These are phyloP conservation scores for Callocephalon fimbriatum DNA, from an alignment of 2,113 vertebrate genomes.

Conservation along the genomic window DNA sequence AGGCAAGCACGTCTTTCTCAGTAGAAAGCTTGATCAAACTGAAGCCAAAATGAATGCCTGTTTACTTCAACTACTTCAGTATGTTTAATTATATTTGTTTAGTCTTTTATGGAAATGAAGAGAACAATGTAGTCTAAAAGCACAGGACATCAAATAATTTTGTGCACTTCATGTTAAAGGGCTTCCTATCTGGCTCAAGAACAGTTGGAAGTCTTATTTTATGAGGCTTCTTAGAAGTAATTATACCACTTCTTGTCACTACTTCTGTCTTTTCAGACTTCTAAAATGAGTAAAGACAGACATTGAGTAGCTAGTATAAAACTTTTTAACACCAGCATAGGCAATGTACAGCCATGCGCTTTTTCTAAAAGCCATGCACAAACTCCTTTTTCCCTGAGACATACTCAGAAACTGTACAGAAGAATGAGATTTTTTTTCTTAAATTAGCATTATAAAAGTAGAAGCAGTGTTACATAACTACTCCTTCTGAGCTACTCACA, in stretches of 20 bases:
- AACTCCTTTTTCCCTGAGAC: not conserved
- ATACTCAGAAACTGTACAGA: not conserved
- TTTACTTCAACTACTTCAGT: not conserved
- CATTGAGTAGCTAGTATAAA: not conserved
- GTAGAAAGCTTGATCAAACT: not conserved
- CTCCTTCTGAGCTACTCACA: not conserved
- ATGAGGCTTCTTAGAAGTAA: not conserved
- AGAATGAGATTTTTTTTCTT: rapidly evolving
- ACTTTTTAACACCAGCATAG: not conserved
- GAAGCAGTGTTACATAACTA: not conserved
- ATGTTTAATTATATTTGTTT: slow-evolving; percentile 14
- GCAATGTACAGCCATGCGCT: not conserved
- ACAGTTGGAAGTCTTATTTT: not conserved
- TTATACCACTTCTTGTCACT: slow-evolving; percentile 7
- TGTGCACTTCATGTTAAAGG: not conserved
- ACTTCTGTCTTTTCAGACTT: not conserved
- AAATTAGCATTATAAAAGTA: not conserved
- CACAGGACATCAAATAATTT: not conserved
- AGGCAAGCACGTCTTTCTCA: not conserved
- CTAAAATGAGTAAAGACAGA: not conserved
- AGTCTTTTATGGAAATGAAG: not conserved
- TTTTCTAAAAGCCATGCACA: not conserved
- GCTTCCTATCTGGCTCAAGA: slow-evolving; percentile 17
- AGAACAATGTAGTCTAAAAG: not conserved
- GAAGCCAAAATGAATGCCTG: not conserved